Evolutionary conservation across 1,140 invertebrate species (phyloP), one percentile per base, ranked within the genome.

Genomic region (Agrilus planipennis): DNA sequence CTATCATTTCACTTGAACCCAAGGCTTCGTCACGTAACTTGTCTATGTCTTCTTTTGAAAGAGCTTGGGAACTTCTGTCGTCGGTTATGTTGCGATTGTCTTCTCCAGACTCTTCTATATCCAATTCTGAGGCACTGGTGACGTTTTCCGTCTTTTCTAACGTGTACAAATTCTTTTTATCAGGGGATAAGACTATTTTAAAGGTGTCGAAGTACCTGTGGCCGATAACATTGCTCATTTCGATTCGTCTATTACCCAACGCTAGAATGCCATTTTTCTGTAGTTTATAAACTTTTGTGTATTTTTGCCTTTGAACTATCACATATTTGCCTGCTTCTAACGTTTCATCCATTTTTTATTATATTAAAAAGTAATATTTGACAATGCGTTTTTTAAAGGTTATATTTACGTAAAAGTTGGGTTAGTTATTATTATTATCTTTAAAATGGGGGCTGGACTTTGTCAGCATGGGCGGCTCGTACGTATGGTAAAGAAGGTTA

Each of bases 71-170:
- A n/a, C 68, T 76, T 2, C 81, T 83, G 61, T 89, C 79, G 55
- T 90, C 88, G 6, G 71, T 66, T 27, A 95, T 83, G 34, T 82
- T 76, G 47, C 90, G 70, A 60, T 96, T 96, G 55, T 95, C 91
- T 30, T 62, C 66, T 2, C 83, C 83, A 44, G 69, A 73, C 50
- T 61, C 53, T 55, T 70, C 69, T 42, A 68, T 71, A 44, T 61
- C 68, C 27, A 75, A 57, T 36, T 71, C 65, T 39, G 62, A 65
- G n/a, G 69, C 59, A 36, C 44, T 54, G 2, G 54, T 44, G 36
- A 62, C 55, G 34, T 71, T 62, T 14, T 69, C 62, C 47, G 72
- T 70, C 42, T 68, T 47, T 46, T 73, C 69, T 34, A 84, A 62
- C 2, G 60, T 62, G 49, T 71, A 79, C 12, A 69, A 59, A 34